Conservation (phyloP, 1,140 invertebrate genomes). For the Lepeophtheirus salmonis region DNA sequence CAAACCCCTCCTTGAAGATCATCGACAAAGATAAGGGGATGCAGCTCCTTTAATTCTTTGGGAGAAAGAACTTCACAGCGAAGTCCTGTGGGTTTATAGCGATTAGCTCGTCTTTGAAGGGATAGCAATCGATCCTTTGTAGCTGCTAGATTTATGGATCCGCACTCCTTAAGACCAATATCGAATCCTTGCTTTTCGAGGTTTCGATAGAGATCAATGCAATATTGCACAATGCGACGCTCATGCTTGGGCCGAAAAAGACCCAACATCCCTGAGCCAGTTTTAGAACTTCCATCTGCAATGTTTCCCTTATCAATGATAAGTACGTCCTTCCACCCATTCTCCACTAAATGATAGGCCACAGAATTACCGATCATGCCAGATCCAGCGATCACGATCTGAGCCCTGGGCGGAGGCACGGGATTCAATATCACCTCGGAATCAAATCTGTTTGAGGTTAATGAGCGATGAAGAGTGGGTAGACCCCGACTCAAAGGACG, state of each 20-base stretch:
- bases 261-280: slow-evolving; percentile 42
- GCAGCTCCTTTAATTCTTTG: slow-evolving; percentile 33
- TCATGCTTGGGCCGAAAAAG: slow-evolving; percentile 39
- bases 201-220: slow-evolving; percentile 40
- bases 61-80: slow-evolving; percentile 37
- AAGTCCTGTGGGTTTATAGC: slow-evolving; percentile 13
- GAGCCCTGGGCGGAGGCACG: not conserved
- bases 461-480: not conserved
- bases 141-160: slow-evolving; percentile 13
- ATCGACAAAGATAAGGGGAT: not conserved
- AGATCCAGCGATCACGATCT: slow-evolving; percentile 44
- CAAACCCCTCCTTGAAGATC: slow-evolving; percentile 23
- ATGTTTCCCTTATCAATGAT: slow-evolving; percentile 44
- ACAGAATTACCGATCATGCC: slow-evolving; percentile 44
- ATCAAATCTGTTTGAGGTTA: not conserved
- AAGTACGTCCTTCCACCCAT: slow-evolving; percentile 42
- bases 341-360: slow-evolving; percentile 42
- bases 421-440: not conserved
- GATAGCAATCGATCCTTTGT: slow-evolving; percentile 5
- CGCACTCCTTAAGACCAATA: slow-evolving; percentile 28
- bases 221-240: slow-evolving; percentile 38
- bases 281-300: slow-evolving; percentile 43
- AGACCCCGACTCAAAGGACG: not conserved
- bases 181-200: slow-evolving; percentile 41
- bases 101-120: not conserved